A percentile compares a stretch with the other conserved stretches of the same genome.
phyloP scores from a whole-genome alignment of 2,113 vertebrate genomes.

The Psettodes erumei region DNA sequence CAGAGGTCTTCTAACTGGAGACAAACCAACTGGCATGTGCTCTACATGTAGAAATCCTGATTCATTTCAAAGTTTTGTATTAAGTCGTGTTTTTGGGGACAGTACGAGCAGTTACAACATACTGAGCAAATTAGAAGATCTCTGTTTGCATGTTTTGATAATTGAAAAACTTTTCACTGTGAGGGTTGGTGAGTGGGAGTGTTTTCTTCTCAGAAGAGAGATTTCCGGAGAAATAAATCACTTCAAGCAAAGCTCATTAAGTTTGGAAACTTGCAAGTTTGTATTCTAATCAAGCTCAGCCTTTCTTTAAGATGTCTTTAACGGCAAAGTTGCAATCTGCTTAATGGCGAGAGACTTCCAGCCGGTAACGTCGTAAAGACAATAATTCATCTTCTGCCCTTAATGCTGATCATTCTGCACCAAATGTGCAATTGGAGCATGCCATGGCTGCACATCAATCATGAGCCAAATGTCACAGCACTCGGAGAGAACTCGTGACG shows the following conservation, averaged over 20 bases:
- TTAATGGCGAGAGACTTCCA: not conserved
- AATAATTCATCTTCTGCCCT: slow-evolving; percentile 6
- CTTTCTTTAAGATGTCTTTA: not conserved
- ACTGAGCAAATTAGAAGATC: not conserved
- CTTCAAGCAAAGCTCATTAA: not conserved
- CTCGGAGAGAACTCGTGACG: slow-evolving; percentile 19
- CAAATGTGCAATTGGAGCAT: not conserved
- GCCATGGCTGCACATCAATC: slow-evolving; percentile 3
- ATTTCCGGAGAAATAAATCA: not conserved
- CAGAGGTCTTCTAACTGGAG: not conserved
- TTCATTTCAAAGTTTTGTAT: not conserved
- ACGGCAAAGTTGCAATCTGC: not conserved
- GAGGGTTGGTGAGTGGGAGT: not conserved
- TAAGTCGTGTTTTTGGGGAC: not conserved
- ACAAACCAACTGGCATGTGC: not conserved
- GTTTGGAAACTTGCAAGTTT: not conserved
- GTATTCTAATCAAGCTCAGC: not conserved
- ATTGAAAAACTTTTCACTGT: not conserved
- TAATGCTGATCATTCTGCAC: slow-evolving; percentile 4
- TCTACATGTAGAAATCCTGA: slow-evolving; percentile 5
- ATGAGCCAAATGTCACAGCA: slow-evolving; percentile 20
- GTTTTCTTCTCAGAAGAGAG: slow-evolving; percentile 1
- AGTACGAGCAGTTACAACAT: not conserved
- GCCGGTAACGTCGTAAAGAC: not conserved
- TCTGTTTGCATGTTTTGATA: not conserved